phyloP scores from a whole-genome alignment of 2,113 vertebrate species.

The Anarrhichthys ocellatus region DNA sequence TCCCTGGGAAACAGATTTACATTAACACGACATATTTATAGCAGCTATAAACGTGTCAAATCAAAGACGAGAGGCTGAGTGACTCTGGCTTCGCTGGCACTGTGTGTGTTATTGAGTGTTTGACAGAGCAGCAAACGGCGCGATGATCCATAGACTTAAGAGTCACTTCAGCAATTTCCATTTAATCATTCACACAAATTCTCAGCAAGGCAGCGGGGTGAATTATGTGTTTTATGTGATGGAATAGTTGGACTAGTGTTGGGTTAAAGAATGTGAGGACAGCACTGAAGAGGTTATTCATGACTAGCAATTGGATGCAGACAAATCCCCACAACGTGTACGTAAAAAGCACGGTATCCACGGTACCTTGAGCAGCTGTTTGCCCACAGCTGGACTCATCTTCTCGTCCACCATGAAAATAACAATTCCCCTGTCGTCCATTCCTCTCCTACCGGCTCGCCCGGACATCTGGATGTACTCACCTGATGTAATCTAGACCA shows the following conservation, averaged over 20 bases:
- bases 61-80: conserved; percentile 18
- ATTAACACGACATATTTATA: conserved; percentile 34
- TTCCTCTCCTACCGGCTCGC: conserved; percentile 95
- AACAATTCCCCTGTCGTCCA: conserved; percentile 98
- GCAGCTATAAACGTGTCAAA: conserved; percentile 43
- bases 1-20: conserved; percentile 17
- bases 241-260: background rate
- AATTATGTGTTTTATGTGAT: background rate
- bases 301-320: background rate
- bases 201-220: background rate
- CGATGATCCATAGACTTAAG: background rate
- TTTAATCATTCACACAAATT: background rate
- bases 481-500: conserved; percentile 92
- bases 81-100: conserved; percentile 16
- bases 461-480: conserved; percentile 99
- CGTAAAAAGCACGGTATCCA: background rate
- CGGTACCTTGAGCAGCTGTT: conserved; percentile 95
- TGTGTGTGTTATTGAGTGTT: background rate
- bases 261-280: background rate
- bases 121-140: background rate
- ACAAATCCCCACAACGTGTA: background rate
- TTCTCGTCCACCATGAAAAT: conserved; percentile 99
- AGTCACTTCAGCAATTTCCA: conserved; percentile 22
- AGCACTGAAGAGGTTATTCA: background rate
- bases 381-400: conserved; percentile 96